Evolutionary conservation across 1,140 invertebrate genomes (phyloP), one percentile per base, ranked within the genome.

Genomic region (Drosophila guanche): DNA sequence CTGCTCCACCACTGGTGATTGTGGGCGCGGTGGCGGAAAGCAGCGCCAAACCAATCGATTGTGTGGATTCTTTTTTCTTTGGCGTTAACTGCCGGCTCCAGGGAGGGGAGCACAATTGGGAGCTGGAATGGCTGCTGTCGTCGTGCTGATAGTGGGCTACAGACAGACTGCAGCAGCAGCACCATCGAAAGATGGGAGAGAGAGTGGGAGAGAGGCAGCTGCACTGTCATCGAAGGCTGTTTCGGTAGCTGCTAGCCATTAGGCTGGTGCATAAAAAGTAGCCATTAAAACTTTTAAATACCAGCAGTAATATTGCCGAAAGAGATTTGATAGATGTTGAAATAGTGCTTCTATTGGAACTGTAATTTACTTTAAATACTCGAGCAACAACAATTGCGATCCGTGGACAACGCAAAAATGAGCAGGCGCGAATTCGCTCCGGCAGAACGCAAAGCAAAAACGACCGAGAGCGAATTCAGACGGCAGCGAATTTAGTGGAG

Each of bases 21-120:
- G 53, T 68, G 45, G 59, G 75, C 67, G 60, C 59, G 65, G 70
- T 80, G 79, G 70, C 76, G 79, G 59, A 62, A 76, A 58, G 63
- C 81, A 80, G 59, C 81, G 62, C 60, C 81, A 86, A 85, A 59
- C 60, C 81, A 86, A 85, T 85, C 81, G 81, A 86, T 86, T 86
- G 81, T 86, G 83, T 61, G 81, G 63, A 65, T 52, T 72, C 73
- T 85, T 60, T 85, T 84, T 86, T 86, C 37, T 73, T 25, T 71
- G 65, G 55, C 83, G 74, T 88, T 78, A 81, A 86, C 65, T 78
- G 74, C 74, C 79, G 73, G 48, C 41, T 33, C 71, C 50, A 16
- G 70, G 58, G 56, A 25, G 37, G 42, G 56, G 40, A 23, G n/a
- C 10, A 7, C 12, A 5, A 10, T 6, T 12, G 33, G 40, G 25